Percentiles rank a stretch among this genome's conserved stretches.
These are phyloP conservation scores for Drosophila cardini DNA, from an alignment of 1,140 invertebrate genomes.

Conservation along the genomic window DNA sequence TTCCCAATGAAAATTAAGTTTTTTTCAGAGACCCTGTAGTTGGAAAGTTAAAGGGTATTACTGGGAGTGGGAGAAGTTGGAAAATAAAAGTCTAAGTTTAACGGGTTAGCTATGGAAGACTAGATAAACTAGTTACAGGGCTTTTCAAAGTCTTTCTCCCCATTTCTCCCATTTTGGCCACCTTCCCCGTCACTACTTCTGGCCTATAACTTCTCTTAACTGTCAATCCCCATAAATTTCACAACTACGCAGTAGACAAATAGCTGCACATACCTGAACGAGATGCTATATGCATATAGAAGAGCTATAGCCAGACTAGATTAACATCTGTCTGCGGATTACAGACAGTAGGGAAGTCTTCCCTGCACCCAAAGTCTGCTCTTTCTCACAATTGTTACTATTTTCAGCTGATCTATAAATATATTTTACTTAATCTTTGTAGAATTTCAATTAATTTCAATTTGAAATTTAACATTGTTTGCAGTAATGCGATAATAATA, in stretches of 20 bases:
- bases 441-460: constrained; percentile 2
- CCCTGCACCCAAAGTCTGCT: background rate
- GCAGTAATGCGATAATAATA: background rate
- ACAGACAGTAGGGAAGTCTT: background rate
- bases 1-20: constrained; percentile 32
- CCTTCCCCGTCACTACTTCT: background rate
- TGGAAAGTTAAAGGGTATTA: too few species aligned
- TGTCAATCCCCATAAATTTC: constrained; percentile 13
- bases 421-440: constrained; percentile 4
- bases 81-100: too few species aligned
- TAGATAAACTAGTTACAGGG: too few species aligned
- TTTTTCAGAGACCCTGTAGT: background rate
- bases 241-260: constrained; percentile 30
- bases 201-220: constrained; percentile 1
- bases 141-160: too few species aligned
- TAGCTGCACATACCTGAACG: background rate
- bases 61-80: too few species aligned
- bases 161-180: too few species aligned
- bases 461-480: constrained; percentile 5
- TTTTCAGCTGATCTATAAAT: constrained; percentile 20
- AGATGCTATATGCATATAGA: constrained; percentile 23
- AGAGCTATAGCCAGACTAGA: constrained; percentile 10
- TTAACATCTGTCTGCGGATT: background rate
- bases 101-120: too few species aligned
- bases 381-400: background rate